Evolutionary conservation across 2,113 vertebrate species (phyloP).

Genomic region (Callorhinus ursinus): DNA sequence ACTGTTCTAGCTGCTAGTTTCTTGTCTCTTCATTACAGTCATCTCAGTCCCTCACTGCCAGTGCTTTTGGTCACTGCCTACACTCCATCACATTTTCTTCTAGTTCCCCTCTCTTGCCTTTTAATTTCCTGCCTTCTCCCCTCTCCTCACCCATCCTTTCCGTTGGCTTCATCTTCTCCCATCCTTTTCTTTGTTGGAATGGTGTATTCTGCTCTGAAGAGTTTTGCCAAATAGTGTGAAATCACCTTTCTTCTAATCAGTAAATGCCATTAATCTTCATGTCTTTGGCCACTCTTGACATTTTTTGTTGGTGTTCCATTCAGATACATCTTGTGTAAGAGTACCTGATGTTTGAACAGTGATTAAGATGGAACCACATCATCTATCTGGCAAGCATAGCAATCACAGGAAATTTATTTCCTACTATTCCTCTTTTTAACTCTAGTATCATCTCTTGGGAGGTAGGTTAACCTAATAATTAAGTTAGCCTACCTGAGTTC

Average conservation of each 20-base stretch:
- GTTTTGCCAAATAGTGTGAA: neutral
- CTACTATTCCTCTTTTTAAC: neutral
- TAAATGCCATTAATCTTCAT: conserved; percentile 21
- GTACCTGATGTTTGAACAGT: neutral
- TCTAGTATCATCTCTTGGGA: conserved; percentile 26
- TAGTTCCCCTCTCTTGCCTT: neutral
- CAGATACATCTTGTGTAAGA: neutral
- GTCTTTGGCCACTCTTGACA: neutral
- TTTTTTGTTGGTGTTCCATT: conserved; percentile 1
- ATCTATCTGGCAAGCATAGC: neutral
- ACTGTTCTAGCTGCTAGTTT: neutral
- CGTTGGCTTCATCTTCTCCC: neutral
- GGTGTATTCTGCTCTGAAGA: neutral
- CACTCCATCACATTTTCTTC: neutral
- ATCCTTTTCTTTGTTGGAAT: neutral
- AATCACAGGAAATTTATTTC: neutral
- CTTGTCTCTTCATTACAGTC: neutral
- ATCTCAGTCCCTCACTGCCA: neutral
- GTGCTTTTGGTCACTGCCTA: neutral
- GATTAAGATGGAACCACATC: neutral
- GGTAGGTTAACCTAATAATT: neutral
- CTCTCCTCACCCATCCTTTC: neutral
- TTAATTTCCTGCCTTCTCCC: neutral
- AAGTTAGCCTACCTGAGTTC: neutral
- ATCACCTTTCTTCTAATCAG: neutral